phyloP scores from a whole-genome alignment of 2,888 invertebrate species.

The Melieria picta region DNA sequence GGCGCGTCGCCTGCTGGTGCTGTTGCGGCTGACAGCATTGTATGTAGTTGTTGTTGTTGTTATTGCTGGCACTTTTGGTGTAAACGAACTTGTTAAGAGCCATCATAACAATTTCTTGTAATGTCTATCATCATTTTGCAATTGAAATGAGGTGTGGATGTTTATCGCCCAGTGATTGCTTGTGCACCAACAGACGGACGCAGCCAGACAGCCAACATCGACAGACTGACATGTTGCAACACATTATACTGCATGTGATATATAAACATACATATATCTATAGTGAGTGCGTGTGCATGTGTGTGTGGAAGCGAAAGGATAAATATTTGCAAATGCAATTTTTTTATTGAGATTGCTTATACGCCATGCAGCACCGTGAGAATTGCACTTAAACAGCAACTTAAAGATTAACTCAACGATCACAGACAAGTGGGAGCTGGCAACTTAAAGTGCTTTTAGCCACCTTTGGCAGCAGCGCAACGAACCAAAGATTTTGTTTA shows the following conservation, averaged over 20 bases:
- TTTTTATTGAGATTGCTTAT: not conserved
- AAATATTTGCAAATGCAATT: constrained; percentile 37
- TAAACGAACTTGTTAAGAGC: constrained; percentile 50
- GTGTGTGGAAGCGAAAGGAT: constrained; percentile 30
- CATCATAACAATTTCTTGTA: constrained; percentile 50
- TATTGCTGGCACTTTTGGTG: constrained; percentile 19
- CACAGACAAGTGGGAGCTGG: not conserved
- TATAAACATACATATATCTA: not conserved
- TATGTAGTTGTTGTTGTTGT: constrained; percentile 3
- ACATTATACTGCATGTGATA: not conserved
- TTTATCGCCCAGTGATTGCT: constrained; percentile 29
- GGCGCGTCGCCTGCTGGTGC: not conserved
- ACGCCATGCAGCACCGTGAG: too few relatives aligned
- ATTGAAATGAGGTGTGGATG: constrained; percentile 60
- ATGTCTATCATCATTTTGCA: constrained; percentile 53
- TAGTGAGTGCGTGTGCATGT: not conserved
- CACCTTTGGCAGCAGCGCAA: not conserved
- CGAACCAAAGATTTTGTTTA: not conserved
- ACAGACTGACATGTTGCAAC: constrained; percentile 3
- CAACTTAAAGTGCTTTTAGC: not conserved
- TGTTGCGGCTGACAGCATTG: constrained; percentile 11
- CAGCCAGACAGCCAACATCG: not conserved
- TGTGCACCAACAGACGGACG: constrained; percentile 14
- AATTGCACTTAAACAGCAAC: too few relatives aligned
- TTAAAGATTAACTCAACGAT: not conserved